phyloP scores from a whole-genome alignment of 2,888 invertebrate genomes.

The Mamestra brassicae region DNA sequence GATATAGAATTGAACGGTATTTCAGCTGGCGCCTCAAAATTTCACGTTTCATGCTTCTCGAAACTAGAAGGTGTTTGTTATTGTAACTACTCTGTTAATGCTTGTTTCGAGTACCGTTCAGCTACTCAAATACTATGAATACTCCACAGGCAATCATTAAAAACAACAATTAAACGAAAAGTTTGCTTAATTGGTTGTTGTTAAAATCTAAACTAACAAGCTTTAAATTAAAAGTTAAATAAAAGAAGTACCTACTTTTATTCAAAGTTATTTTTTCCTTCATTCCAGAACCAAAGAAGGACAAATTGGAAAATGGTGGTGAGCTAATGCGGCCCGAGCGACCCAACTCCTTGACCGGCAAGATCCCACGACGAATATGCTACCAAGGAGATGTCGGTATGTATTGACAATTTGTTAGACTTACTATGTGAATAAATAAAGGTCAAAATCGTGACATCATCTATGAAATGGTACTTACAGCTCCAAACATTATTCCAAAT shows the following conservation, averaged over 20 bases:
- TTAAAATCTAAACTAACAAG: background rate
- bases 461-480: background rate
- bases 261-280: slow-evolving; percentile 68
- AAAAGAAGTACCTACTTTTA: background rate
- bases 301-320: slow-evolving; percentile 95
- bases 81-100: slow-evolving; percentile 1
- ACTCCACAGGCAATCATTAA: background rate
- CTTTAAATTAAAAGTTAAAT: background rate
- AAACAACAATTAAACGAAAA: background rate
- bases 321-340: slow-evolving; percentile 93
- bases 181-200: background rate
- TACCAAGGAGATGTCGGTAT: slow-evolving; percentile 94
- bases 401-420: slow-evolving; percentile 42
- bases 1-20: slow-evolving; percentile 24
- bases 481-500: slow-evolving; percentile 29
- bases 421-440: background rate
- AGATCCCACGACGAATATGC: slow-evolving; percentile 95
- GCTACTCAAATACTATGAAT: slow-evolving; percentile 5
- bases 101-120: slow-evolving; percentile 14
- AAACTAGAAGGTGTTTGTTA: slow-evolving; percentile 18
- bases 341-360: slow-evolving; percentile 95
- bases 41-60: slow-evolving; percentile 42
- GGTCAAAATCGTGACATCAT: slow-evolving; percentile 19
- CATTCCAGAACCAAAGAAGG: slow-evolving; percentile 97
- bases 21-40: slow-evolving; percentile 37